These are phyloP conservation scores for Noctilio leporinus DNA, from an alignment of 2,113 vertebrate genomes.

Conservation along the genomic window DNA sequence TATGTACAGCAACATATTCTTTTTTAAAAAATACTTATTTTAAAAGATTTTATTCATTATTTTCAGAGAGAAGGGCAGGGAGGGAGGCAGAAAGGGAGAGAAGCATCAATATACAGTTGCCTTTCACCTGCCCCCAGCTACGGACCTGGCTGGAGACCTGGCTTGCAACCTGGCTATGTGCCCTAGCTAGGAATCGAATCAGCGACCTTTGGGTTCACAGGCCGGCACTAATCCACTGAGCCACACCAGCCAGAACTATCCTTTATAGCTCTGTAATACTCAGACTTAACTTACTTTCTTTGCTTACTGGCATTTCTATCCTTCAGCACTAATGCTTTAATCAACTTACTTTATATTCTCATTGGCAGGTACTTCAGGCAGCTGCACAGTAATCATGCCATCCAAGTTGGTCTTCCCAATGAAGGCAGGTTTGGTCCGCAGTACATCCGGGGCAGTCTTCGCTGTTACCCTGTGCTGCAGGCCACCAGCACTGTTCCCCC, in stretches of 20 bases:
- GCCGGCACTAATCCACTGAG: too few species aligned
- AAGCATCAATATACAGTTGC: too few species aligned
- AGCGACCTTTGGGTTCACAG: too few species aligned
- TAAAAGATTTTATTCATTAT: too few species aligned
- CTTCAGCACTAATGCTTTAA: not conserved
- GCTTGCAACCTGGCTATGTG: too few species aligned
- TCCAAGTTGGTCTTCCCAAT: slow-evolving; percentile 94
- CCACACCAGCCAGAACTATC: not conserved
- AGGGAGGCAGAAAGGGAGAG: too few species aligned
- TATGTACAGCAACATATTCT: not conserved
- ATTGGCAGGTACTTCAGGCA: slow-evolving; percentile 90
- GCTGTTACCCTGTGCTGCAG: slow-evolving; percentile 96
- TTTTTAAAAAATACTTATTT: too few species aligned
- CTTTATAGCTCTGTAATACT: not conserved
- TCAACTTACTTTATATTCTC: slow-evolving; percentile 91
- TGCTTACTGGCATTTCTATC: not conserved
- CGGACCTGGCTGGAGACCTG: too few species aligned
- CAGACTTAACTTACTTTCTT: not conserved
- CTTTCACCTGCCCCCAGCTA: too few species aligned
- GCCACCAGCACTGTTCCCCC: slow-evolving; percentile 96
- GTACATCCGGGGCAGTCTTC: slow-evolving; percentile 93
- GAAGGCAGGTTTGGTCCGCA: slow-evolving; percentile 92
- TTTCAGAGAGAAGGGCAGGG: too few species aligned
- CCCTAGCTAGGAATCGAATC: too few species aligned
- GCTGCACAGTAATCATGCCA: slow-evolving; percentile 95